Evolutionary conservation across 2,113 vertebrate genomes (phyloP), one percentile per base, ranked within the genome.

Genomic region (Hydropotes inermis): DNA sequence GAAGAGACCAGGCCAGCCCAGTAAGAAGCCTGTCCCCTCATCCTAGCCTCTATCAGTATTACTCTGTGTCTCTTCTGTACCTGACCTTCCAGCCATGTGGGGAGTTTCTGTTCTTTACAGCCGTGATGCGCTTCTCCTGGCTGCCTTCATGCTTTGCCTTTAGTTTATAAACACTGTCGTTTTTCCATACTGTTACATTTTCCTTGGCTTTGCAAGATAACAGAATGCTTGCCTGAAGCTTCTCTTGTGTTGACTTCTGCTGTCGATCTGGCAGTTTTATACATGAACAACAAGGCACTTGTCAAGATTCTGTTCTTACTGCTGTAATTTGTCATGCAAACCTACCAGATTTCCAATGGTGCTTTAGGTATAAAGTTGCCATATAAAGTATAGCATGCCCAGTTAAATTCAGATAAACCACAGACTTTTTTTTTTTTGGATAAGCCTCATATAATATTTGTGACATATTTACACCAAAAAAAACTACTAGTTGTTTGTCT

Each of bases 131-230:
- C 97, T 97, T 97, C 82, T 91, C 43, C 86, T 55, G 2, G 6
- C 88, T 94, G 95, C 95, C 97, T 52, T 60, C 4, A 64, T 89
- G 97, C 89, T 94, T 88, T 93, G 94, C 93, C 91, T 97, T 95
- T 96, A 58, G 98, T 43, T 98, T 95, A 90, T 54, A 95, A 64
- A 96, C 1, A 2, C 36, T 5, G 2, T 25, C 8, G 0, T 82
- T 82, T 82, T 85, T 54, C n/a, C 54, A 5, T 30, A 33, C 21
- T 1, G 0, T 27, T 21, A 21, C 10, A 2, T 36, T 93, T 79
- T 81, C 52, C 0, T 76, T 91, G 52, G 16, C 54, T 76, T 96
- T n/a, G 57, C 54, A 17, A 57, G 67, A 28, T 13, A 39, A 33
- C 1, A n/a, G 13, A 58, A 10, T 39, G 91, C 23, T 52, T 39